phyloP scores from a whole-genome alignment of 64 coral and sea anemone genomes.

The Orbicella faveolata region DNA sequence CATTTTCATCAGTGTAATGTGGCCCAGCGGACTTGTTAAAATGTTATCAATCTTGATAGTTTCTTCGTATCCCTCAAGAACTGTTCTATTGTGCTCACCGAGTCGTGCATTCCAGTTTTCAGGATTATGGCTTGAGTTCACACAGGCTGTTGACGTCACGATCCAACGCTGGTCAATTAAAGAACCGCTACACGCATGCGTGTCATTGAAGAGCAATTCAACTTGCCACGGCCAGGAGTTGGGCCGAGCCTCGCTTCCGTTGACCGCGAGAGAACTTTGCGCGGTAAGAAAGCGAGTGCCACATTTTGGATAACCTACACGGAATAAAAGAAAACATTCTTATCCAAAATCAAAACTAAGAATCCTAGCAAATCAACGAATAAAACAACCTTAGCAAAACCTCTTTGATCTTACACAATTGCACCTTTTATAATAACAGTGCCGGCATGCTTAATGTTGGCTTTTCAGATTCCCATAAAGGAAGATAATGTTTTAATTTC shows the following conservation, averaged over 20 bases:
- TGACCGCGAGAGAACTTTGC: not conserved
- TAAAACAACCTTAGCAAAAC: too few species aligned
- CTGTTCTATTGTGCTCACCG: conserved; percentile 32
- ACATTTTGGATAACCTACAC: conserved; percentile 51
- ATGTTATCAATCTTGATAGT: not conserved
- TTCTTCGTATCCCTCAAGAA: conserved; percentile 36
- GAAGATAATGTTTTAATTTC: too few species aligned
- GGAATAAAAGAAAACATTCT: not conserved
- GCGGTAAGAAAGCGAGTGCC: conserved; percentile 36
- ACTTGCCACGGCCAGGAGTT: conserved; percentile 79
- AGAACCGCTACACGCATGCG: conserved; percentile 31
- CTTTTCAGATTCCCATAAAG: too few species aligned
- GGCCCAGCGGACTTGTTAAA: not conserved
- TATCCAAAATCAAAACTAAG: not conserved
- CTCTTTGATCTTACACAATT: too few species aligned
- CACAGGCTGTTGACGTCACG: conserved; percentile 4
- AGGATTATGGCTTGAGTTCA: not conserved
- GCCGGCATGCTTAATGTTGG: too few species aligned
- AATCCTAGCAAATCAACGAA: too few species aligned
- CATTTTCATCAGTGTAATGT: not conserved
- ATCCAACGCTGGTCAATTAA: conserved; percentile 9
- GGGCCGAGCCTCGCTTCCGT: conserved; percentile 34
- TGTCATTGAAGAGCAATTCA: conserved; percentile 33
- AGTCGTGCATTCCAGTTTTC: conserved; percentile 6
- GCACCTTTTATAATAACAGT: too few species aligned